A percentile compares a stretch with the other conserved stretches of the same genome.
Conservation (phyloP, 2,797 vertebrate genomes). For the Echiichthys vipera region DNA sequence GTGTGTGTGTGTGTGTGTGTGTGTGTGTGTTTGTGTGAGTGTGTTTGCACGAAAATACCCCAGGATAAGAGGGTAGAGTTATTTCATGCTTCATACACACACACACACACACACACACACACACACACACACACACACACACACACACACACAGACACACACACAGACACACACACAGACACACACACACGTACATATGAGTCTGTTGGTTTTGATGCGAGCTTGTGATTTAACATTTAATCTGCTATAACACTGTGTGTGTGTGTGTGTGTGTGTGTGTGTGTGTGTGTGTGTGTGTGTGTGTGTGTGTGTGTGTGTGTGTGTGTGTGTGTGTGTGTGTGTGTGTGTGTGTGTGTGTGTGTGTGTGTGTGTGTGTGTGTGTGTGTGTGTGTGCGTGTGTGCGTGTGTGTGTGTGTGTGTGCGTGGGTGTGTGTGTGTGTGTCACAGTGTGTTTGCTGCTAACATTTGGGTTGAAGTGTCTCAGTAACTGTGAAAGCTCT, state of each 20-base stretch:
- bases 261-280: no score
- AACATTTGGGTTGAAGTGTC: neutral
- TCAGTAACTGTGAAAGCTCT: no score
- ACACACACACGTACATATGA: neutral
- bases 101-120: constrained; percentile 4
- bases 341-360: no score
- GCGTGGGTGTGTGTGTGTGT: constrained; percentile 24
- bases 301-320: no score
- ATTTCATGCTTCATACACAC: constrained; percentile 34
- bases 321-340: no score
- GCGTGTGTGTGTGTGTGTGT: constrained; percentile 22
- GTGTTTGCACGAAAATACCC: no score
- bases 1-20: constrained; percentile 5
- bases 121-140: neutral
- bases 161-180: neutral
- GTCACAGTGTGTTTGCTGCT: neutral
- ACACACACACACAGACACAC: neutral
- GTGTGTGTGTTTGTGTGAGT: no score
- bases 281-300: no score
- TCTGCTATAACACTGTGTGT: neutral
- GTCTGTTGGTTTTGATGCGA: neutral
- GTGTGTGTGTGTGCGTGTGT: neutral
- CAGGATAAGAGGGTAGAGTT: constrained; percentile 21
- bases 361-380: no score
- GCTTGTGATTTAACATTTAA: constrained; percentile 13